Conservation (phyloP, 2,113 vertebrate genomes). For the Athene cunicularia region DNA sequence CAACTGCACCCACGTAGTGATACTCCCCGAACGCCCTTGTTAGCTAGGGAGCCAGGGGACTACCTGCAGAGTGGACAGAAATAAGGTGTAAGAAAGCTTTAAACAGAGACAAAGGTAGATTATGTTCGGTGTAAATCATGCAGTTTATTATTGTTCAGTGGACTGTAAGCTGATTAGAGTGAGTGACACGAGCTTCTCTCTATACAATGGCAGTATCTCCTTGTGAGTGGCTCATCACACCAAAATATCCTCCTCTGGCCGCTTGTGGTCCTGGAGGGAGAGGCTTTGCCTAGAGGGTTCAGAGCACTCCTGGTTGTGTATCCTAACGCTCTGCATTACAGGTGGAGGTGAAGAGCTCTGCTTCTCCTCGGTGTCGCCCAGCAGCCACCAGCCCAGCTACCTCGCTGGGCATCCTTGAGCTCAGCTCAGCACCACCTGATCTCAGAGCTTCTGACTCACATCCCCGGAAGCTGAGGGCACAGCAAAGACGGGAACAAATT, state of each 20-base stretch:
- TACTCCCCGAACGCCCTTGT: fast-evolving
- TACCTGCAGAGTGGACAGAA: background rate
- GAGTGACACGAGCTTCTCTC: background rate
- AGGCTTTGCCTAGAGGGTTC: fast-evolving
- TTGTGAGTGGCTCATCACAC: background rate
- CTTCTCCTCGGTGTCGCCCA: background rate
- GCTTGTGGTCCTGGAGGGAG: background rate
- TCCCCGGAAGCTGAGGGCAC: background rate
- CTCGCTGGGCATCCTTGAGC: background rate
- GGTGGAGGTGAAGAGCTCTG: background rate
- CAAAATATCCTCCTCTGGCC: background rate
- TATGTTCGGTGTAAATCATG: background rate
- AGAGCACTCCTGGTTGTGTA: background rate
- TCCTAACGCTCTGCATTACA: background rate
- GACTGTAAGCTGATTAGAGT: background rate
- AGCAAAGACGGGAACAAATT: background rate
- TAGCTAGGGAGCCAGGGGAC: background rate
- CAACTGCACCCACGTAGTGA: background rate
- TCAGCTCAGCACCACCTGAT: background rate
- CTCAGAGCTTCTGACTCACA: background rate
- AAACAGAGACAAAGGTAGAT: background rate
- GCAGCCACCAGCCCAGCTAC: background rate
- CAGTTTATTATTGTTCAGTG: background rate
- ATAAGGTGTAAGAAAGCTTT: background rate
- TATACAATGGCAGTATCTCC: fast-evolving